Evolutionary conservation across 2,888 invertebrate species (phyloP), one percentile per base, ranked within the genome.

Genomic region (Drosophila mettleri): DNA sequence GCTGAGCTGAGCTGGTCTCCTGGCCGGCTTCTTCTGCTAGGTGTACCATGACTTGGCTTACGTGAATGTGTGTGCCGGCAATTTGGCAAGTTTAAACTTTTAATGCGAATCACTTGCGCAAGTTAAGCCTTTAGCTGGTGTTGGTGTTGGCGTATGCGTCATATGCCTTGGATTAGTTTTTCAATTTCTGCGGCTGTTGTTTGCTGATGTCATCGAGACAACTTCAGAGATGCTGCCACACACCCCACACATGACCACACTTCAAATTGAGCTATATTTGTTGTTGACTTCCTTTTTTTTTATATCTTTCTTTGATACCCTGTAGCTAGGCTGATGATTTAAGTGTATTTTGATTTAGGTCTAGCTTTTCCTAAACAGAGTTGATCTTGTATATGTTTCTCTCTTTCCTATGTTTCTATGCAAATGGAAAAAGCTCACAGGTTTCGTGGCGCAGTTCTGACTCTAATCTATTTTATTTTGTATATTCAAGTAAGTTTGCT

Each of bases 201-300:
- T 78, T 89, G 86, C 89, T 82, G 87, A 87, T 89, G 86, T 89
- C 86, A 87, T 87, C 86, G 78, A 74, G 80, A 75, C 68, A 80
- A 78, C 54, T 75, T 34, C 20, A 31, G 31, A 31, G 36, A 39
- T 39, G 43, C 43, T 64, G 51, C 27, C 34, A 24, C 46, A 54
- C 43, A 65, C 45, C 27, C 33, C 39, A 55, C 52, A 63, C 52
- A 57, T 45, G 34, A 61, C 43, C 64, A 46, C 62, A 76, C 76
- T 76, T 71, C 41, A 67, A 58, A 38, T 36, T 39, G 49, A 14
- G 48, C 14, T 45, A 29, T 38, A 36, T 45, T 38, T 59, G 60
- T 38, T 46, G 61, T 46, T 58, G 38, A 38, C 38, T 58, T 29
- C 9, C 38, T 31, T 60, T 39, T 16, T 12, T 39, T 41, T 22